Evolutionary conservation across 2,888 invertebrate genomes (phyloP), one percentile per base, ranked within the genome.

Genomic region (Parapristionchus giblindavisi): DNA sequence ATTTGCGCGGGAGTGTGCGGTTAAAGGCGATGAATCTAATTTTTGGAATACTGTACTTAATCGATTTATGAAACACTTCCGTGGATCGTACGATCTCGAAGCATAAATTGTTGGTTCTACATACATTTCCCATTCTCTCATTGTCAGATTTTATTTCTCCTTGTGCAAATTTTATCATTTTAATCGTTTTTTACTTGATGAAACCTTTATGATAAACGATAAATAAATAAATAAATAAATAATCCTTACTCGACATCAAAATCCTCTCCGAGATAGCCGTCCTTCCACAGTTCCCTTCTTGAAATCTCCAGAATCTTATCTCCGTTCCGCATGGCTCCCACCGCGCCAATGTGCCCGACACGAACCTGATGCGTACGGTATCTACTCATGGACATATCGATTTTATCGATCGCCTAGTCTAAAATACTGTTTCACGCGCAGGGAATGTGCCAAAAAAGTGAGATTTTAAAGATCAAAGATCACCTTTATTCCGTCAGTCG

Each of bases 291-390:
- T 71, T 86, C 85, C 36, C 78, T 79, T 17, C 84, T 77, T 17
- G 85, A 84, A 34, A 86, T 78, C 61, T 85, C 84, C 73, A 86
- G 77, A 27, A 86, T 85, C 51, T 81, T 82, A 43, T 87, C 86
- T 11, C 82, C 80, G 54, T 87, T 87, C 68, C 80, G 83, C 87
- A 87, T 87, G 11, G 81, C 76, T 8, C 81, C 81, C 8, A 85
- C 48, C n/a, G 87, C 85, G 11, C 87, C 87, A 51, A 73, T 73
- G 60, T 73, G 73, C 2, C 73, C 73, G 11, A 73, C 61, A 48
- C 51, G 52, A 17, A 73, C 43, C 73, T 73, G 61, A 21, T 40
- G 24, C 43, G 8, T 43, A 17, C 17, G 17, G 11, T 43, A 8
- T 14, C 17, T 14, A 43, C 43, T 14, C 8, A 43, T 43, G 43